phyloP scores from a whole-genome alignment of 2,888 invertebrate genomes.

The Chironomus riparius region DNA sequence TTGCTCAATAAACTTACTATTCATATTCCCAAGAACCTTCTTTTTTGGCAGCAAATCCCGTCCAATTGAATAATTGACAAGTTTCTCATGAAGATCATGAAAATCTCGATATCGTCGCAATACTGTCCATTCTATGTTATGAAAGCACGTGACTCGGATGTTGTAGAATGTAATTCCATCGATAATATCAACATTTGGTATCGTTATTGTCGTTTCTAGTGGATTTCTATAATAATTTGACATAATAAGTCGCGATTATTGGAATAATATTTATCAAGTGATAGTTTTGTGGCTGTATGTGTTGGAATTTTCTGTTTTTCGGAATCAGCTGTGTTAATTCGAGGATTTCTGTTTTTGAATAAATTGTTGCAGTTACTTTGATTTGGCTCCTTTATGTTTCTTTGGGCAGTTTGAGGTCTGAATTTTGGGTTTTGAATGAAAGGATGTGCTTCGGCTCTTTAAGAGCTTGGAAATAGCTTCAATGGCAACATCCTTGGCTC shows the following conservation, averaged over 20 bases:
- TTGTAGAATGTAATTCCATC: slow-evolving; percentile 64
- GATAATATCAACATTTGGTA: slow-evolving; percentile 55
- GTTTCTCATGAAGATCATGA: slow-evolving; percentile 71
- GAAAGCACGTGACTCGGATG: slow-evolving; percentile 46
- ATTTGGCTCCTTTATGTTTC: too few species aligned
- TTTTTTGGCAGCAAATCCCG: slow-evolving; percentile 87
- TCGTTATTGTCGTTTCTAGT: slow-evolving; percentile 55
- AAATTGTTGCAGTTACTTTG: too few species aligned
- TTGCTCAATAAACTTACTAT: slow-evolving; percentile 77
- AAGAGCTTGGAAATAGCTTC: too few species aligned
- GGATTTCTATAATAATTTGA: slow-evolving; percentile 38
- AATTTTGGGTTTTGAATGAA: too few species aligned
- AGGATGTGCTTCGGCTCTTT: too few species aligned
- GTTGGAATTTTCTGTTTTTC: too few species aligned
- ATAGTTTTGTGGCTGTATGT: too few species aligned
- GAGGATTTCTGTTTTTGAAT: too few species aligned
- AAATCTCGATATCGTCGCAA: slow-evolving; percentile 84
- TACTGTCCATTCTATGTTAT: not conserved
- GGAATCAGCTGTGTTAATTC: too few species aligned
- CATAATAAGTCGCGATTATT: not conserved
- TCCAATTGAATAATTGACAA: slow-evolving; percentile 70
- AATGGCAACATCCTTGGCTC: too few species aligned
- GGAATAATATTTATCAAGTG: too few species aligned
- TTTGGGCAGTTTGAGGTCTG: too few species aligned
- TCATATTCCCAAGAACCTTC: slow-evolving; percentile 83